A percentile compares a stretch with the other conserved stretches of the same genome.
phyloP scores from a whole-genome alignment of 2,797 vertebrate genomes.

The Vultur gryphus region DNA sequence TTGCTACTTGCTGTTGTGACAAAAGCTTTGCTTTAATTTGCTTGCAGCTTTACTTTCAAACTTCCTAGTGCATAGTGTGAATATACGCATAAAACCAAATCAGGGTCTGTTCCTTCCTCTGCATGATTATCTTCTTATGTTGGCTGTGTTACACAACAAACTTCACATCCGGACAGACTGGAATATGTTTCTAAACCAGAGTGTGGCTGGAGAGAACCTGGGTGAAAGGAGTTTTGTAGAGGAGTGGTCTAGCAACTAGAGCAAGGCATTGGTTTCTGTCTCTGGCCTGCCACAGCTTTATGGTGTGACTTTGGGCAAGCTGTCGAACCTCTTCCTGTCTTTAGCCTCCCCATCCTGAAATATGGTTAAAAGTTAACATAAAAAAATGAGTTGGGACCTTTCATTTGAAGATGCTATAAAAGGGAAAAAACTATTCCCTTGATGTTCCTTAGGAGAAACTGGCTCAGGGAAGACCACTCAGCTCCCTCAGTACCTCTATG shows the following conservation, averaged over 20 bases:
- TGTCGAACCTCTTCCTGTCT: neutral
- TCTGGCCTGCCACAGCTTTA: neutral
- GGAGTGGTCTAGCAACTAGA: neutral
- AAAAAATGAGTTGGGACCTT: neutral
- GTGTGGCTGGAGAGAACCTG: neutral
- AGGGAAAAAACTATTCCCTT: neutral
- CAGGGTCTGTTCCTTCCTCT: neutral
- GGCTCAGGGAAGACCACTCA: constrained; percentile 98
- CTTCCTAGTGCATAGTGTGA: neutral
- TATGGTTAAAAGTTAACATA: neutral
- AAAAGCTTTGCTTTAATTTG: neutral
- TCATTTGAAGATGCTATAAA: neutral
- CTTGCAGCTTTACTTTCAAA: neutral
- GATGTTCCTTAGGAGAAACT: constrained; percentile 83
- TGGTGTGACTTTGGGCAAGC: neutral
- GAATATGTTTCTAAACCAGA: neutral
- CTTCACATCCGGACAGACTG: neutral
- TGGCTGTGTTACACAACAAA: neutral
- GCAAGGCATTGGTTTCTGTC: rapidly evolving
- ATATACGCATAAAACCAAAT: neutral
- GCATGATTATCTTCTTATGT: neutral
- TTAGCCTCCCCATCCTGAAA: neutral
- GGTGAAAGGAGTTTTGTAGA: neutral
- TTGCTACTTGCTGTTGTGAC: neutral
- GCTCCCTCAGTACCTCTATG: constrained; percentile 94